Base-by-base conservation (phyloP, 2,888 invertebrate species). In the Reticulitermes lucifugus region DNA sequence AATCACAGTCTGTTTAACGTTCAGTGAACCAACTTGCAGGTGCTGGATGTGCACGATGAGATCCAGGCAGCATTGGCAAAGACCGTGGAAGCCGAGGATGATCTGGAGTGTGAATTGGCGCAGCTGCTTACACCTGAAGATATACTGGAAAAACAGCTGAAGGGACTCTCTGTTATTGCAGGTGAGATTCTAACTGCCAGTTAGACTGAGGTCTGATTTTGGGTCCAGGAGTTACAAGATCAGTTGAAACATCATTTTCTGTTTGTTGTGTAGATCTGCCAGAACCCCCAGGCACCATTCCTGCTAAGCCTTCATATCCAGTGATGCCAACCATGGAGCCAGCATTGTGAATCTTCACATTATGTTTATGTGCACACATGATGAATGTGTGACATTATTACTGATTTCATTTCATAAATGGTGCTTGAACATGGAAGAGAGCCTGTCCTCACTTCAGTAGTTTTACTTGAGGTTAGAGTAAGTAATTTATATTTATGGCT, bases 21-120 rank as follows among this genome's bases (percentile, higher is more conserved):
- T 55, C 14, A 18, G 18, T 55, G 14, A 55, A 55, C 18, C 55
- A 18, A 18, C 85, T 55, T 89, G 55, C 88, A 95, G 95, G 92
- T 93, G 6, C 90, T 95, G 89, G 92, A 92, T 84, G 91, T 92
- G 81, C 92, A 93, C 79, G 91, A 92, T 80, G 94, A 94, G 87
- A 91, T 94, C 75, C 92, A 94, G 88, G 89, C 91, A 71, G 90
- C 92, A 14, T 89, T 95, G 84, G 91, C 93, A 0, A 92, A 92
- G 25, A 89, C 92, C 0, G 88, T 92, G 0, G 92, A 92, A 0
- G 92, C 92, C 43, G 93, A 94, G 43, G 90, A 92, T 0, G 96
- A 95, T 77, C 89, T 95, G 25, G 96, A 96, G 89, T 91, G 93
- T 12, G 95, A 96, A 89, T 89, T 96, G 73, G 92, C 91, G 51